Conservation (phyloP, 1,140 invertebrate species). For the Papilio polyxenes region DNA sequence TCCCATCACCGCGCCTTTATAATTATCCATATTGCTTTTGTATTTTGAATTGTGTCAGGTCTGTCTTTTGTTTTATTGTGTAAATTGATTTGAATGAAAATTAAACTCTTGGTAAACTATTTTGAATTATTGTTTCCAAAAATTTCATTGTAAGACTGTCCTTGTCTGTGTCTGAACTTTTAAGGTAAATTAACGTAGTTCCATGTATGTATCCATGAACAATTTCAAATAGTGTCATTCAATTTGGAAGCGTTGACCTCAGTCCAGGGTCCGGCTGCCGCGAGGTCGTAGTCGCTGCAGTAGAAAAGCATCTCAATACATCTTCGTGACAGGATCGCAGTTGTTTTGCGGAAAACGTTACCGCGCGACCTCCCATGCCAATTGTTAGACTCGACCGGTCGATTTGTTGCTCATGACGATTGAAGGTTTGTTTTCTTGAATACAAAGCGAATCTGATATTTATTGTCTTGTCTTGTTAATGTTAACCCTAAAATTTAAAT, state of each 20-base stretch:
- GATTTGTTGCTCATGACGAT: not conserved
- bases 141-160: not conserved
- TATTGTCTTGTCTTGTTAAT: not conserved
- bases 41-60: not conserved
- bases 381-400: slow-evolving; percentile 21
- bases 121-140: not conserved
- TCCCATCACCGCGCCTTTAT: not conserved
- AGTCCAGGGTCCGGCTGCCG: not conserved
- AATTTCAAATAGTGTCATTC: too few species aligned
- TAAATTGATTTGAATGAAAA: not conserved
- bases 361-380: not conserved
- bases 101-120: not conserved
- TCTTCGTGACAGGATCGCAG: not conserved
- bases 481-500: not conserved
- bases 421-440: not conserved
- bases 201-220: too few species aligned
- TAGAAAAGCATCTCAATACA: not conserved
- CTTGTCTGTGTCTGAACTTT: not conserved
- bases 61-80: not conserved
- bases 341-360: not conserved
- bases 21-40: slow-evolving; percentile 6
- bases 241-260: slow-evolving; percentile 1
- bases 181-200: not conserved
- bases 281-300: not conserved
- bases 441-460: not conserved